phyloP scores from a whole-genome alignment of 2,888 invertebrate species.

The Pristionchus maxplancki region DNA sequence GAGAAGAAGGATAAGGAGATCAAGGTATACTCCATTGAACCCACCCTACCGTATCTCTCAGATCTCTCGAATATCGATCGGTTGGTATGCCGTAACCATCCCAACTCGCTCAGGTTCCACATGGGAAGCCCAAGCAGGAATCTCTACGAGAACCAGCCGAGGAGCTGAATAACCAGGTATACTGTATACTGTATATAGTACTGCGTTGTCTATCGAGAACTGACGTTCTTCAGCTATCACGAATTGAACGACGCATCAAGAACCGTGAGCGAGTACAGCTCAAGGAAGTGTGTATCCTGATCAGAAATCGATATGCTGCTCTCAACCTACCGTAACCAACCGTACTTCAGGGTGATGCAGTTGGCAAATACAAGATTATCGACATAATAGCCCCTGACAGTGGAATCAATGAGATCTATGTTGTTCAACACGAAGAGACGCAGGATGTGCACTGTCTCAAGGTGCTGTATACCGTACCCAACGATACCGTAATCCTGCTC shows the following conservation, averaged over 20 bases:
- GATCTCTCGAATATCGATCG: not conserved
- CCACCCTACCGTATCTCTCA: not conserved
- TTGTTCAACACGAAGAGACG: slow-evolving; percentile 37
- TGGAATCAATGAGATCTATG: slow-evolving; percentile 48
- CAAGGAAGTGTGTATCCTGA: not conserved
- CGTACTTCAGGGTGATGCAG: slow-evolving; percentile 9
- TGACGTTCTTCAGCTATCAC: slow-evolving; percentile 8
- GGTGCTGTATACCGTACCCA: too few species aligned
- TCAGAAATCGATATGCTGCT: not conserved
- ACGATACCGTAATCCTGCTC: not conserved
- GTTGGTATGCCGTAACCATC: not conserved
- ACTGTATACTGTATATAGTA: too few species aligned
- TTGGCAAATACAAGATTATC: slow-evolving; percentile 47
- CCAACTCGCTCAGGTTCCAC: not conserved
- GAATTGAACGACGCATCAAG: slow-evolving; percentile 27
- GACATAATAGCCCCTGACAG: slow-evolving; percentile 13
- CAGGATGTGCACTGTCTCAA: slow-evolving; percentile 46
- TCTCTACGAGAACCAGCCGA: not conserved
- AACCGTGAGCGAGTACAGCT: slow-evolving; percentile 16
- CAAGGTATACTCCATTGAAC: not conserved
- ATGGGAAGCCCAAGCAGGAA: slow-evolving; percentile 48
- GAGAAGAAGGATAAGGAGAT: slow-evolving; percentile 32
- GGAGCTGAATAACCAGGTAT: slow-evolving; percentile 18
- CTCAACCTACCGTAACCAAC: not conserved
- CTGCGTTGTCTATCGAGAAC: not conserved